A percentile compares a stretch with the other conserved stretches of the same genome.
phyloP scores from a whole-genome alignment of 1,140 invertebrate species.

The Aphelenchoides avenae region DNA sequence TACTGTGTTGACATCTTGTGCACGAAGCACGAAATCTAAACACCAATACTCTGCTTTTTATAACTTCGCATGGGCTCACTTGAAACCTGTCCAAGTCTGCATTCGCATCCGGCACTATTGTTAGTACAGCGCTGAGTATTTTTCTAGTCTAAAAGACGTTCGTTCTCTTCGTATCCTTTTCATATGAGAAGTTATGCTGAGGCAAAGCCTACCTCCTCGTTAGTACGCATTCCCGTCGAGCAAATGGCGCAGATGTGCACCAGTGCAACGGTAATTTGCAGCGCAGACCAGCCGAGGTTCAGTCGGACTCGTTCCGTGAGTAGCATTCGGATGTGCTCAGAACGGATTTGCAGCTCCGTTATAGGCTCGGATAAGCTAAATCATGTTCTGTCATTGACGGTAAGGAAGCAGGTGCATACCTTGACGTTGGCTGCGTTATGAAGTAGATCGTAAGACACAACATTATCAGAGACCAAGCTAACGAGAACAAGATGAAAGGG shows the following conservation, averaged over 20 bases:
- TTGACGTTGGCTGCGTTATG: conserved; percentile 45
- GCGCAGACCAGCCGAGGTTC: conserved; percentile 41
- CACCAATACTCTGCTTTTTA: conserved; percentile 5
- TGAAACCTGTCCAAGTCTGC: conserved; percentile 50
- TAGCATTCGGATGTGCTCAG: conserved; percentile 16
- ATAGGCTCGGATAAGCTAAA: conserved; percentile 45
- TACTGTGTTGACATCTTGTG: conserved; percentile 56
- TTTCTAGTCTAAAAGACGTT: conserved; percentile 47
- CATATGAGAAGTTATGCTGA: no score
- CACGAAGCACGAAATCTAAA: conserved; percentile 52
- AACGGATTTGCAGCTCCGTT: conserved; percentile 41
- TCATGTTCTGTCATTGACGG: neutral
- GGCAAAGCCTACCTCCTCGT: no score
- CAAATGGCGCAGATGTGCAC: conserved; percentile 46
- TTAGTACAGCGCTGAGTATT: conserved; percentile 47
- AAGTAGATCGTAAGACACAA: conserved; percentile 54
- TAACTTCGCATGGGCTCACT: conserved; percentile 13
- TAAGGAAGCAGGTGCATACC: conserved; percentile 14
- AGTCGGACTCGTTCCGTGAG: conserved; percentile 38
- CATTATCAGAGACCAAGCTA: conserved; percentile 48
- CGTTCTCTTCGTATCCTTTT: neutral
- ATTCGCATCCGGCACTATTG: conserved; percentile 47
- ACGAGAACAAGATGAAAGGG: conserved; percentile 47
- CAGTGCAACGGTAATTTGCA: conserved; percentile 48
- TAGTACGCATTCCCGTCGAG: conserved; percentile 43